Evolutionary conservation across 2,113 vertebrate genomes (phyloP).

Genomic region (Spea multiplicata): DNA sequence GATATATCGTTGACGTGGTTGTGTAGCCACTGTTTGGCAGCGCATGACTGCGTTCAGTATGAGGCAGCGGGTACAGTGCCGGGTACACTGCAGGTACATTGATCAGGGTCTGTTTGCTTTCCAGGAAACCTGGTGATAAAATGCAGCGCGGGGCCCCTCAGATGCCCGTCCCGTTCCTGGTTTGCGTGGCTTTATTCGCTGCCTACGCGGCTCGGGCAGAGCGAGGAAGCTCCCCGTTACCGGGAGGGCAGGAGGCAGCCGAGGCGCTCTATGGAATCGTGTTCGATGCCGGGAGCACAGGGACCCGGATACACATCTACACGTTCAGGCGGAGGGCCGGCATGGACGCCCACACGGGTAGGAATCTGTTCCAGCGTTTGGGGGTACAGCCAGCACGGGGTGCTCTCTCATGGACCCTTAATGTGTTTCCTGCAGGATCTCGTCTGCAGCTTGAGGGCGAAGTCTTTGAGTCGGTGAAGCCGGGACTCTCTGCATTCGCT

Average conservation of each 20-base stretch:
- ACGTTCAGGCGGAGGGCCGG: conserved; percentile 89
- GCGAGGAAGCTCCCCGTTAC: conserved; percentile 75
- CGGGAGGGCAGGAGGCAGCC: conserved; percentile 63
- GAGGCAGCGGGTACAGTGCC: neutral
- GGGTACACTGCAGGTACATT: neutral
- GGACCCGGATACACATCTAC: conserved; percentile 94
- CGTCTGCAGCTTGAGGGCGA: conserved; percentile 87
- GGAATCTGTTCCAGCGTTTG: too few relatives aligned
- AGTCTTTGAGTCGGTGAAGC: conserved; percentile 93
- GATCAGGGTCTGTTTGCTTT: neutral
- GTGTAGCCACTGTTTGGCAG: neutral
- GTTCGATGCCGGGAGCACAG: conserved; percentile 97
- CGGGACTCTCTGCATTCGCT: conserved; percentile 90
- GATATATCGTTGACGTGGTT: too few relatives aligned
- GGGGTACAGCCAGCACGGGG: too few relatives aligned
- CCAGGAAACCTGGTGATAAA: conserved; percentile 55
- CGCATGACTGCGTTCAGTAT: neutral
- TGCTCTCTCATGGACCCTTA: too few relatives aligned
- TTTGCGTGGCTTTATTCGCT: conserved; percentile 53
- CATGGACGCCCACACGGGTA: neutral
- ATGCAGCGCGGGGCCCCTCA: neutral
- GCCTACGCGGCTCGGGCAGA: conserved; percentile 65
- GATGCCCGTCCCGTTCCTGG: conserved; percentile 39
- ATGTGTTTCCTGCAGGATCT: conserved; percentile 66
- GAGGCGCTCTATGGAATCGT: conserved; percentile 88